Percentiles rank a stretch among this genome's conserved stretches.
phyloP scores from a whole-genome alignment of 2,113 vertebrate species.

The Oryzias melastigma region DNA sequence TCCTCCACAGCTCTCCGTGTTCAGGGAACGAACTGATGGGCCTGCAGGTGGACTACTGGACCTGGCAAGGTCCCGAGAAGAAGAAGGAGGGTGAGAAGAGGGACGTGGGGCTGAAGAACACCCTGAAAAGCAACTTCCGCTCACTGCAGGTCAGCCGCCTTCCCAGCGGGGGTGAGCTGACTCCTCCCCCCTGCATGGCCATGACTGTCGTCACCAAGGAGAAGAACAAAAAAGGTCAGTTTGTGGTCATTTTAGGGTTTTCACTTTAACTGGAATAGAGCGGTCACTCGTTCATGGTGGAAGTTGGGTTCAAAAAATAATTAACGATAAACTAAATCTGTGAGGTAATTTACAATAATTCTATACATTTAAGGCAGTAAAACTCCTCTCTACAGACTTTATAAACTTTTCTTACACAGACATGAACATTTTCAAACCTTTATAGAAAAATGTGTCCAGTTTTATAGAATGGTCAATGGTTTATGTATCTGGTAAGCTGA shows the following conservation, averaged over 20 bases:
- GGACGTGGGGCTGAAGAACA: conserved; percentile 85
- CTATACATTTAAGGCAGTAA: too few relatives aligned
- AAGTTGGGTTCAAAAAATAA: too few relatives aligned
- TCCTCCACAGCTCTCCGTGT: conserved; percentile 64
- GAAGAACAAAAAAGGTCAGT: conserved; percentile 83
- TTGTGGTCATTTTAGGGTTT: neutral
- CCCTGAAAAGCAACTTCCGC: conserved; percentile 92
- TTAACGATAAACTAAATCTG: too few relatives aligned
- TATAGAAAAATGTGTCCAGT: too few relatives aligned
- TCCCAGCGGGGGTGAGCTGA: conserved; percentile 81
- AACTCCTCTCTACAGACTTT: too few relatives aligned
- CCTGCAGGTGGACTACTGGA: conserved; percentile 94
- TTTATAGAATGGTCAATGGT: too few relatives aligned
- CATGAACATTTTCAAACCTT: too few relatives aligned
- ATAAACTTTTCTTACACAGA: too few relatives aligned
- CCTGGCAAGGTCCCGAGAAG: conserved; percentile 81
- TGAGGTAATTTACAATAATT: too few relatives aligned
- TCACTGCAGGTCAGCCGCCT: conserved; percentile 91
- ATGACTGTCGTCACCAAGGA: conserved; percentile 96
- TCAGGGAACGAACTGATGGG: conserved; percentile 90
- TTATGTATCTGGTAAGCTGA: too few relatives aligned
- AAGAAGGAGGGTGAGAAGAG: conserved; percentile 82
- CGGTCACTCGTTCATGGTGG: too few relatives aligned
- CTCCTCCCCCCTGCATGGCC: conserved; percentile 86
- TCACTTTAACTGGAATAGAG: too few relatives aligned